Evolutionary conservation across 2,113 vertebrate species (phyloP), one percentile per base, ranked within the genome.

Genomic region (Cichladusa arquata): DNA sequence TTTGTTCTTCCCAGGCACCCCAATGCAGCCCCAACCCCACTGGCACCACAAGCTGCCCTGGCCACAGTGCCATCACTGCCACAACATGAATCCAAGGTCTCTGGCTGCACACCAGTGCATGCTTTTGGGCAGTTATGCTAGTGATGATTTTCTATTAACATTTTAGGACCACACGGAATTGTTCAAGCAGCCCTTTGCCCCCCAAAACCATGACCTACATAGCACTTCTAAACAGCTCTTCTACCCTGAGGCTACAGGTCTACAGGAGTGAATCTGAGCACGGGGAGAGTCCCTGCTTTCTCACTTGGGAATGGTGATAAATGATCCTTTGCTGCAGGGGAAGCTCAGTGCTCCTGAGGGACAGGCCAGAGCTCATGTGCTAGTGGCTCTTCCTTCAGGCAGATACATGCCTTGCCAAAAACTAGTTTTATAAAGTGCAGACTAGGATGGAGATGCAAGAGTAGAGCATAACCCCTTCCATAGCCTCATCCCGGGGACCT

Each of bases 81-180:
- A 73, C 67, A 31, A 8, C 0, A 1, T 23, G 58, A 48, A 56
- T 72, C 61, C 40, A 13, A 88, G 44, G 44, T 76, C 47, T 48
- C 65, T 81, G 64, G 51, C 86, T 72, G 33, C 60, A 23, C 38
- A 71, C 17, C 15, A 38, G 38, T 12, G 3, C 1, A 0, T 36
- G 69, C 31, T 28, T 60, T 47, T 71, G 81, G 56, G 31, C 60
- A 61, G 47, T 18, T 42, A 14, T 20, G 31, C 69, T 51, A 12
- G 38, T 0, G 2, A 20, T 0, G 3, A 36, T 57, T 91, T 56
- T n/a, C 40, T 57, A 0, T 13, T 60, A 57, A 9, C 8, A 2
- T 67, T 93, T 91, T 57, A 71, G 70, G 28, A 80, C 40, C 14
- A 14, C 19, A 31, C 0, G 0, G 28, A 18, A 31, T 74, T 88